These are phyloP conservation scores for Istiophorus platypterus DNA, from an alignment of 2,113 vertebrate genomes.

Conservation along the genomic window DNA sequence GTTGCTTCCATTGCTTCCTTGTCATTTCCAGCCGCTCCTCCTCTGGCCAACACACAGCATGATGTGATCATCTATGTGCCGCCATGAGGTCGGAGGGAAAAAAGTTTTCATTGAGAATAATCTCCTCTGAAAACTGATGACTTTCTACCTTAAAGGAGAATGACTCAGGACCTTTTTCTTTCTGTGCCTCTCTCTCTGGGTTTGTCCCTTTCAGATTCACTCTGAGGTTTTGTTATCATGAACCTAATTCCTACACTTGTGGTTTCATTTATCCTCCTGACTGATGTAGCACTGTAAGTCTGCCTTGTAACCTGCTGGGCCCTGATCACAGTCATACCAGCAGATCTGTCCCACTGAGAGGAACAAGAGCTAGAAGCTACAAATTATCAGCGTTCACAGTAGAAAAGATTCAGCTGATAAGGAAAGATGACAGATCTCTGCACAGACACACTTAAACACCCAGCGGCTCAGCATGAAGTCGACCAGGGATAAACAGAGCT, in stretches of 20 bases:
- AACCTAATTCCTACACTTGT: background rate
- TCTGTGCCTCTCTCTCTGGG: background rate
- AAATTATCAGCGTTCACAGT: background rate
- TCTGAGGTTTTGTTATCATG: background rate
- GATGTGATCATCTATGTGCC: constrained; percentile 12
- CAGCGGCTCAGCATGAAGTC: constrained; percentile 4
- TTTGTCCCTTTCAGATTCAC: background rate
- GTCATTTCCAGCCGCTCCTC: constrained; percentile 10
- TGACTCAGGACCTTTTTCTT: background rate
- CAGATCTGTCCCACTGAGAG: constrained; percentile 9
- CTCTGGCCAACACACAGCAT: constrained; percentile 1
- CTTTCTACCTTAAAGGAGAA: constrained; percentile 11
- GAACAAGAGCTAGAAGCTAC: background rate
- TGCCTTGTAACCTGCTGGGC: background rate
- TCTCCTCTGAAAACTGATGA: constrained; percentile 19
- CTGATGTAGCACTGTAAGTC: constrained; percentile 14
- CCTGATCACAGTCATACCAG: constrained; percentile 22
- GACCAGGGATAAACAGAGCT: constrained; percentile 6
- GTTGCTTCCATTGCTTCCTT: background rate
- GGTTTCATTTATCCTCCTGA: background rate
- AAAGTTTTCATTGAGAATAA: constrained; percentile 23
- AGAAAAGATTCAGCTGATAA: background rate
- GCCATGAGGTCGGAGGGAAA: constrained; percentile 7
- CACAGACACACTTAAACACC: background rate
- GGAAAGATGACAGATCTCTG: background rate